phyloP scores from a whole-genome alignment of 2,113 vertebrate genomes.

The Platycercus adscitus region DNA sequence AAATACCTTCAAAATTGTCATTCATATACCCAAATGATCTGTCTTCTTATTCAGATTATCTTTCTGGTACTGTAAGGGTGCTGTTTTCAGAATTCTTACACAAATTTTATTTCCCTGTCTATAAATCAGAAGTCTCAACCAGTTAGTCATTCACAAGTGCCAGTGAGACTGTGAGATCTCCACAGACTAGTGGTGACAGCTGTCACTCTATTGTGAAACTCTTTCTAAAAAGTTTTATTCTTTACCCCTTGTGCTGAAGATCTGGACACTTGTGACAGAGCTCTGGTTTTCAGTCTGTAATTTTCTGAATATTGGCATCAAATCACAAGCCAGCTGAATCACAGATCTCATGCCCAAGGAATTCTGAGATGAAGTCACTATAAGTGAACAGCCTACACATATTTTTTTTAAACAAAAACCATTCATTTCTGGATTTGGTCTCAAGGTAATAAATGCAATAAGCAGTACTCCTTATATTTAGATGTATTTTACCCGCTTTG shows the following conservation, averaged over 20 bases:
- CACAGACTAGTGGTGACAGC: conserved; percentile 53
- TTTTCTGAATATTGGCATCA: conserved; percentile 56
- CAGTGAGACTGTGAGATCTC: neutral
- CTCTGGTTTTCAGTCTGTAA: conserved; percentile 43
- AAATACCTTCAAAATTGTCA: conserved; percentile 43
- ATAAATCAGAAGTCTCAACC: conserved; percentile 15
- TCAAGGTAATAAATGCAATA: neutral
- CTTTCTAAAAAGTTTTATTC: conserved; percentile 68
- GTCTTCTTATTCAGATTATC: neutral
- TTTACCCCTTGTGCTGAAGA: conserved; percentile 53
- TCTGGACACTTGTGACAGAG: conserved; percentile 49
- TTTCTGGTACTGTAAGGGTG: neutral
- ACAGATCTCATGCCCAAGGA: conserved; percentile 17
- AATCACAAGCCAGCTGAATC: conserved; percentile 37
- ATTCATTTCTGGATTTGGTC: conserved; percentile 7
- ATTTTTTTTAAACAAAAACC: neutral
- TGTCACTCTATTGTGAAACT: conserved; percentile 50
- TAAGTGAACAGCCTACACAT: neutral
- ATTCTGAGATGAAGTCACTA: conserved; percentile 30
- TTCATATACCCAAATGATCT: neutral
- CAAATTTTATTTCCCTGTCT: conserved; percentile 46
- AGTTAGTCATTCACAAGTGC: conserved; percentile 35
- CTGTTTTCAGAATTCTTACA: conserved; percentile 31
- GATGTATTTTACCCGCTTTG: neutral
- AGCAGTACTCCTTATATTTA: neutral